Evolutionary conservation across 2,113 vertebrate genomes (phyloP).

Genomic region (Charadrius vociferus): DNA sequence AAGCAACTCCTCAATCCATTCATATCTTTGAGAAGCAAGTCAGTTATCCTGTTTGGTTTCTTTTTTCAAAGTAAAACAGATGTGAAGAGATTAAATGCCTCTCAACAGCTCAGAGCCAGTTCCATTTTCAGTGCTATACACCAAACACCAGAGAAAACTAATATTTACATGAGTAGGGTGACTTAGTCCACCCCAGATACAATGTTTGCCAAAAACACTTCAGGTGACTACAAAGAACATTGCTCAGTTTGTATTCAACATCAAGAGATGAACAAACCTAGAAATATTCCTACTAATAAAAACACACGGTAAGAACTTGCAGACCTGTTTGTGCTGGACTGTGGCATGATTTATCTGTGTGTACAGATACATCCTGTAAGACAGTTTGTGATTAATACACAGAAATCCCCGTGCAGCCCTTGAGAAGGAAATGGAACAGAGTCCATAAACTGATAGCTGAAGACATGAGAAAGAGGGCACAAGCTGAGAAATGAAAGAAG

Average conservation of each 20-base stretch:
- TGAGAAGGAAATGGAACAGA: background rate
- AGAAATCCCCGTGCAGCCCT: background rate
- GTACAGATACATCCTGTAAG: background rate
- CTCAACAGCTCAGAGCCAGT: background rate
- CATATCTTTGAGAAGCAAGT: background rate
- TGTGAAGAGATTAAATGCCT: background rate
- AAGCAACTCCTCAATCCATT: background rate
- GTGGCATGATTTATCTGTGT: background rate
- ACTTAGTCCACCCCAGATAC: background rate
- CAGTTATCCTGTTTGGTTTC: background rate
- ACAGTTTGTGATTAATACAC: background rate
- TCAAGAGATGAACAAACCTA: background rate
- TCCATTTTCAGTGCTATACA: background rate
- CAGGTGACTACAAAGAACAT: background rate
- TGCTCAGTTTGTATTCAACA: background rate
- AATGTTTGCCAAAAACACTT: background rate
- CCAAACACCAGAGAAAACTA: background rate
- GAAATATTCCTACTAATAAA: background rate
- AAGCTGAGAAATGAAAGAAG: constrained; percentile 12
- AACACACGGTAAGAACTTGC: background rate
- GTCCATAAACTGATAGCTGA: background rate
- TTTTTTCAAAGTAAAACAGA: background rate
- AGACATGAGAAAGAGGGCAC: background rate
- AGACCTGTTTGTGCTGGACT: background rate
- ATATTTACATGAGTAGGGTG: background rate